Percentiles rank a stretch among this genome's conserved stretches.
These are phyloP conservation scores for Theristicus caerulescens DNA, from an alignment of 2,113 vertebrate species.

Conservation along the genomic window DNA sequence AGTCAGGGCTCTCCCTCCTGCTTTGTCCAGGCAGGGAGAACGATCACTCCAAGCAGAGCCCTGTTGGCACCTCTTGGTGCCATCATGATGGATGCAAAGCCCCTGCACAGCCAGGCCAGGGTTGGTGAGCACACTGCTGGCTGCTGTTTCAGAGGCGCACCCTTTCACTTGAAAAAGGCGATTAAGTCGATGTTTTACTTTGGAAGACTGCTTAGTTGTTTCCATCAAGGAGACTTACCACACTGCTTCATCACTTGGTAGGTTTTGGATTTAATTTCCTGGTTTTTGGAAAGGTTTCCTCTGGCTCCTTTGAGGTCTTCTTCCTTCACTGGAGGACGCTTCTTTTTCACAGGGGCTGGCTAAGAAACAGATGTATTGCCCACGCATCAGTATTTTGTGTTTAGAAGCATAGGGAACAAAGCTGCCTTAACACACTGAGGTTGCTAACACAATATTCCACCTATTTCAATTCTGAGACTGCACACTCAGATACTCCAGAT, in stretches of 20 bases:
- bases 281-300: conserved; percentile 86
- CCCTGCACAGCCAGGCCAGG: background rate
- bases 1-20: background rate
- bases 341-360: conserved; percentile 86
- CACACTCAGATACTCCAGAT: background rate
- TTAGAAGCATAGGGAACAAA: background rate
- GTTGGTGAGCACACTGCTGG: background rate
- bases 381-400: background rate
- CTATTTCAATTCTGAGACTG: background rate
- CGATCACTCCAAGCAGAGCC: rapidly evolving
- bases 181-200: background rate
- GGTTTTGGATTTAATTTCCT: conserved; percentile 94
- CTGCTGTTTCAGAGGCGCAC: background rate
- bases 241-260: conserved; percentile 96
- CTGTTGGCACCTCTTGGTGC: background rate
- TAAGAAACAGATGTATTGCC: conserved; percentile 1
- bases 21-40: background rate
- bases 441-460: background rate
- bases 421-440: background rate
- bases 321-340: conserved; percentile 91
- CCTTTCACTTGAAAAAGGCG: background rate
- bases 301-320: conserved; percentile 97
- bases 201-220: background rate
- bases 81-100: too few relatives aligned
- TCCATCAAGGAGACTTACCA: conserved; percentile 76